Base-by-base conservation (phyloP, 2,113 vertebrate genomes). In the Burhinus bistriatus region DNA sequence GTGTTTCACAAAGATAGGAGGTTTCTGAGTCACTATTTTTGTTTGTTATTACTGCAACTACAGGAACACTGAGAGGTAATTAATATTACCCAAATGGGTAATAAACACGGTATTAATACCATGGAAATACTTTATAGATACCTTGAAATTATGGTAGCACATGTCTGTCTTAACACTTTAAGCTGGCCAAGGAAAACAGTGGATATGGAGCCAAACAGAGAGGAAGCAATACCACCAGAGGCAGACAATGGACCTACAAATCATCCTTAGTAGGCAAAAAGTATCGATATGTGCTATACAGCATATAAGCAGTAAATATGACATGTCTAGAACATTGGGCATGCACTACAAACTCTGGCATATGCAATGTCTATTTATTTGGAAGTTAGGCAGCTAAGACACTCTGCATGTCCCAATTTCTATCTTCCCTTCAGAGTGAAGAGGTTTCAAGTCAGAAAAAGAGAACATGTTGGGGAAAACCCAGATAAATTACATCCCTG, bases 121-220 rank as follows among this genome's bases (percentile, higher is more conserved):
- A 73, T 3, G 9, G 27, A 75, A 59, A 55, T 34, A 71, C 12
- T 23, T 65, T 69, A 40, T 0, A 61, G 59, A 78, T 26, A 57
- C 21, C 9, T 22, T 91, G 51, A 80, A 80, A 76, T 80, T 22
- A 75, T 8, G 9, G 12, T 59, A 59, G n/a, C 27, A 45, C 6
- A 38, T 16, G 26, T 27, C 51, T 61, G 21, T 30, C 7, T 20
- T 45, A 87, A 36, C 32, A 45, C 21, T 84, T 78, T 19, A 27
- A 55, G n/a, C n/a, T 84, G 83, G 65, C 83, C 79, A 96, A 94
- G 88, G 38, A 82, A 93, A 90, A 76, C 55, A 83, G 83, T 15
- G 44, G 72, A 82, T 47, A 58, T 6, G 9, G 8, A 20, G 22
- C 55, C 73, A 61, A 80, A 65, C 5, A 55, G 55, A 76, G 77